These are phyloP conservation scores for Ardeotis arabs DNA, from an alignment of 2,113 vertebrate species.

Conservation along the genomic window DNA sequence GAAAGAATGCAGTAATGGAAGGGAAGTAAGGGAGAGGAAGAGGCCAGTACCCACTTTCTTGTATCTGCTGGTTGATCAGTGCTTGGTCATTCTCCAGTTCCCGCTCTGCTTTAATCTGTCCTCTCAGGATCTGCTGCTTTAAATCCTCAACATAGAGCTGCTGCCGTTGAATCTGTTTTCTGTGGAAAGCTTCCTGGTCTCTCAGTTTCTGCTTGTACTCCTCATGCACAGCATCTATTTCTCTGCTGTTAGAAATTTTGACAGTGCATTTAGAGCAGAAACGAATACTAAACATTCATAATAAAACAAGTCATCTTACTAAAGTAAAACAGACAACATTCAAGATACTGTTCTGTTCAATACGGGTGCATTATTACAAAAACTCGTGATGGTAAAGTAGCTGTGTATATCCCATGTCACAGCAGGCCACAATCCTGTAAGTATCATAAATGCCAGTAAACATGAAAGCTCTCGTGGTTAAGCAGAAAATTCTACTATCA, in stretches of 20 bases:
- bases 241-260: conserved; percentile 57
- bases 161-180: conserved; percentile 74
- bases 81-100: conserved; percentile 85
- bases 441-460: not conserved
- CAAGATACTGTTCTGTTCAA: not conserved
- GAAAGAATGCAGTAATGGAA: not conserved
- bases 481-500: not conserved
- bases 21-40: not conserved
- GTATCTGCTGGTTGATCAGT: conserved; percentile 76
- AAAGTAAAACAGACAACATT: not conserved
- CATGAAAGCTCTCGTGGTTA: not conserved
- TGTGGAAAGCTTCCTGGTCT: conserved; percentile 51
- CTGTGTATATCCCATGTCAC: not conserved
- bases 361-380: not conserved
- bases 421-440: not conserved
- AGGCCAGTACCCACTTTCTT: conserved; percentile 79
- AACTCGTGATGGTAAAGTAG: not conserved
- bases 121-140: conserved; percentile 82
- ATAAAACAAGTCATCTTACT: not conserved
- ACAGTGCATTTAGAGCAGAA: conserved; percentile 37
- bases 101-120: conserved; percentile 81
- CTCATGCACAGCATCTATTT: conserved; percentile 47
- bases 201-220: conserved; percentile 50
- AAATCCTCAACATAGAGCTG: conserved; percentile 81
- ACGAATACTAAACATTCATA: not conserved